Evolutionary conservation across 2,797 vertebrate genomes (phyloP), one percentile per base, ranked within the genome.

Genomic region (Champsocephalus esox): DNA sequence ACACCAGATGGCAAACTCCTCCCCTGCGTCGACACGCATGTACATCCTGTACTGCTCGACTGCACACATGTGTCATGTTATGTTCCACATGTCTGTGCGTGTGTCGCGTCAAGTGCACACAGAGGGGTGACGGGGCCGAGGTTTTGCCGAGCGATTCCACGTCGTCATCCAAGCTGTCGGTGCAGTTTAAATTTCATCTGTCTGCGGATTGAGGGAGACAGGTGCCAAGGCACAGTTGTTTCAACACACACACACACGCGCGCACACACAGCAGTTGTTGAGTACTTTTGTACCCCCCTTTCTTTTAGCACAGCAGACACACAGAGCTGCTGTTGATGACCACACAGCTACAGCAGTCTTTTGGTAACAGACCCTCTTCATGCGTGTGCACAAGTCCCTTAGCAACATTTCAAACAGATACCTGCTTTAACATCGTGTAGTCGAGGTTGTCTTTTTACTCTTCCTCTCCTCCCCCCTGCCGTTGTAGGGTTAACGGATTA

Each of bases 181-280:
- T 77, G 78, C 77, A 24, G 87, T 85, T 91, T 80, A 89, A 72
- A 84, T 78, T 70, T 88, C 69, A 77, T 80, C 85, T 72, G 76
- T 87, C 55, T 43, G 59, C 58, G 50, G 87, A 93, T 84, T 83
- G 88, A 92, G 57, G 80, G 81, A 86, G 89, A 91, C 92, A 92
- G 92, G 92, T 92, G 92, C 83, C 79, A 80, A 85, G 75, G 62
- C 84, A 73, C 89, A 81, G 89, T 90, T 89, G 88, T 85, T 83
- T 78, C 62, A 66, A 8, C 1, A 6, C 19, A 49, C 66, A 19
- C 70, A 59, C 32, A 66, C 41, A 67, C 43, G n/a, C n/a, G n/a
- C n/a, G n/a, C n/a, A 34, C 34, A 38, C 34, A 38, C 34, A 38
- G 7, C 73, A 76, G 70, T 87, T 77, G 61, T 77, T 79, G 34